These are phyloP conservation scores for Abscondita cerata DNA, from an alignment of 2,888 invertebrate genomes.

Conservation along the genomic window DNA sequence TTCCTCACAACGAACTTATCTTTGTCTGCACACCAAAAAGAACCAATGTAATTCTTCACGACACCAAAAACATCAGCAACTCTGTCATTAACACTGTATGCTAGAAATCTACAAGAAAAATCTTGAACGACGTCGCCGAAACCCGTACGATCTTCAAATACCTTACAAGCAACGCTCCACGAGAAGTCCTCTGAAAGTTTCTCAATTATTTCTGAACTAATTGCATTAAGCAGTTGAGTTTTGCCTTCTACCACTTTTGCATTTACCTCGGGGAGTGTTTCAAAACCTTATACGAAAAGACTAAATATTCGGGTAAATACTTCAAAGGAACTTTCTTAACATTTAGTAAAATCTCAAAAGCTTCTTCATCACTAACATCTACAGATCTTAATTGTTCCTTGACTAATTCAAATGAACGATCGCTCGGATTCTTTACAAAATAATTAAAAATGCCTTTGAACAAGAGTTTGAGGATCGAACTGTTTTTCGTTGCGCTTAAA, in stretches of 20 bases:
- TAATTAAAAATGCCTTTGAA: constrained; percentile 18
- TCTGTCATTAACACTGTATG: neutral
- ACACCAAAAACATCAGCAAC: neutral
- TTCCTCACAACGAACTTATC: neutral
- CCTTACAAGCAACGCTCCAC: constrained; percentile 7
- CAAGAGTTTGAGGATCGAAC: constrained; percentile 20
- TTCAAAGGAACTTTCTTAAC: constrained; percentile 7
- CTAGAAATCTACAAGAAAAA: constrained; percentile 9
- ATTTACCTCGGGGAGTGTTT: neutral
- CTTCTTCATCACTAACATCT: constrained; percentile 19
- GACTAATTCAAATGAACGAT: constrained; percentile 14
- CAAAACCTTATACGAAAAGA: constrained; percentile 9
- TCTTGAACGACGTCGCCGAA: neutral
- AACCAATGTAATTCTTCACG: neutral
- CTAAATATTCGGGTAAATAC: constrained; percentile 5
- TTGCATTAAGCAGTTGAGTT: neutral
- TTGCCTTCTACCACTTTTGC: constrained; percentile 5
- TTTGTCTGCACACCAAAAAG: neutral
- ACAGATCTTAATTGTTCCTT: constrained; percentile 4
- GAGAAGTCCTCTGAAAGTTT: constrained; percentile 14
- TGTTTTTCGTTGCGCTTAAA: constrained; percentile 15
- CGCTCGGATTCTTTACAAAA: constrained; percentile 19
- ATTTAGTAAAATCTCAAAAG: constrained; percentile 10
- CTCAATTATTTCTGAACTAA: neutral
- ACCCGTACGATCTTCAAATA: neutral